A percentile compares a stretch with the other conserved stretches of the same genome.
Conservation (phyloP, 2,113 vertebrate genomes). For the Xyliphius kryptos region DNA sequence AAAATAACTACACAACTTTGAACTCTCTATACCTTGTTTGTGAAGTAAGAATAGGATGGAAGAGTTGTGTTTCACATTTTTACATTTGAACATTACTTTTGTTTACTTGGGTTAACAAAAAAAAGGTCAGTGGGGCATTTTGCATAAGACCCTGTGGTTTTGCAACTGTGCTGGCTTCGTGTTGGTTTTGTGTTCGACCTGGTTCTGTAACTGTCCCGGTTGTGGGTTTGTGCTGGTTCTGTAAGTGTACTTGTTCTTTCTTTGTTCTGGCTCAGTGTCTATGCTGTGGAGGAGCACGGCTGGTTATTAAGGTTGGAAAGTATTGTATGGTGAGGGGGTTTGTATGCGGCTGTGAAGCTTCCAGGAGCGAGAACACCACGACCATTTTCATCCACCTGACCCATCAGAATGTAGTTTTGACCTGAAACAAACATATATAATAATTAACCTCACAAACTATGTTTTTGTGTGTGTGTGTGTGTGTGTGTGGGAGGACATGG, state of each 20-base stretch:
- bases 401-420: constrained; percentile 77
- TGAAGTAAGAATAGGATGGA: too few species aligned
- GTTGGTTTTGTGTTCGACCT: too few species aligned
- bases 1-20: too few species aligned
- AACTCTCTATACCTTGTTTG: too few species aligned
- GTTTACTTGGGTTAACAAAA: too few species aligned
- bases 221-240: constrained; percentile 30
- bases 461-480: not conserved
- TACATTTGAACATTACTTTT: too few species aligned
- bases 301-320: constrained; percentile 69
- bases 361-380: constrained; percentile 64
- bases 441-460: not conserved
- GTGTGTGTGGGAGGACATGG: not conserved
- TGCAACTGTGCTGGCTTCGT: too few species aligned
- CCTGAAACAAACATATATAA: constrained; percentile 52
- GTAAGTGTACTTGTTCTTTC: constrained; percentile 19
- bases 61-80: too few species aligned
- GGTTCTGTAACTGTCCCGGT: not conserved
- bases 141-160: too few species aligned
- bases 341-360: constrained; percentile 73
- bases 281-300: constrained; percentile 57
- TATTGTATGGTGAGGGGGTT: constrained; percentile 68
- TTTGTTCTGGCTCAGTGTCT: not conserved
- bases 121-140: too few species aligned
- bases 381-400: constrained; percentile 64